Evolutionary conservation across 2,113 vertebrate species (phyloP).

Genomic region (Lanius collurio): DNA sequence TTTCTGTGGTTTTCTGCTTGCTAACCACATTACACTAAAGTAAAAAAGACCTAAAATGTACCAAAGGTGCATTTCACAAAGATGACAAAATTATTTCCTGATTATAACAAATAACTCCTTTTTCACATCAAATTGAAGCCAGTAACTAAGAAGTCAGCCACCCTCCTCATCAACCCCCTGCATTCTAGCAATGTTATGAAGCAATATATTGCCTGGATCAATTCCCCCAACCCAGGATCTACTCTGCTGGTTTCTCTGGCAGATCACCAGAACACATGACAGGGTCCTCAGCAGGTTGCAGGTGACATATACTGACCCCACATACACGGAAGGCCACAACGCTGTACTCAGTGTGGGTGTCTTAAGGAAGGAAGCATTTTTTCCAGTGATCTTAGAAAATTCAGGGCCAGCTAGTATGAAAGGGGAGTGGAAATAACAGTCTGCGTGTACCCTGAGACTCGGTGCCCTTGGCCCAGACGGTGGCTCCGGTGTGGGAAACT

Average conservation of each 20-base stretch:
- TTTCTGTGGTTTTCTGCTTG: not conserved
- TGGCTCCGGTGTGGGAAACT: not conserved
- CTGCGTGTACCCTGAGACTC: not conserved
- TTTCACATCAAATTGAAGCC: not conserved
- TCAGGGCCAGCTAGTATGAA: not conserved
- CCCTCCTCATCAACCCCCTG: too few relatives aligned
- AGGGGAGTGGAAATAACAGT: not conserved
- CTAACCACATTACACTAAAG: not conserved
- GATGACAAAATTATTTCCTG: not conserved
- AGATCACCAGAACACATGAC: not conserved
- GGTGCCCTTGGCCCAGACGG: not conserved
- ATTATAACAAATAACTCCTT: not conserved
- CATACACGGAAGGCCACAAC: fast-evolving
- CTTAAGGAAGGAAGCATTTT: not conserved
- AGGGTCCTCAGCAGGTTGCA: not conserved
- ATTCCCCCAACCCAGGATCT: not conserved
- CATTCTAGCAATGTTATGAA: not conserved
- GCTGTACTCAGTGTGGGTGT: fast-evolving
- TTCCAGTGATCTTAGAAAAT: not conserved
- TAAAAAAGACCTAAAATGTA: not conserved
- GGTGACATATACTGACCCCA: not conserved
- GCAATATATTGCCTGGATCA: not conserved
- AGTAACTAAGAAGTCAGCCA: not conserved
- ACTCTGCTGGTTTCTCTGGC: not conserved
- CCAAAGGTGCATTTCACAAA: not conserved